Base-by-base conservation (phyloP, 1,140 invertebrate genomes). In the Drosophila orena region DNA sequence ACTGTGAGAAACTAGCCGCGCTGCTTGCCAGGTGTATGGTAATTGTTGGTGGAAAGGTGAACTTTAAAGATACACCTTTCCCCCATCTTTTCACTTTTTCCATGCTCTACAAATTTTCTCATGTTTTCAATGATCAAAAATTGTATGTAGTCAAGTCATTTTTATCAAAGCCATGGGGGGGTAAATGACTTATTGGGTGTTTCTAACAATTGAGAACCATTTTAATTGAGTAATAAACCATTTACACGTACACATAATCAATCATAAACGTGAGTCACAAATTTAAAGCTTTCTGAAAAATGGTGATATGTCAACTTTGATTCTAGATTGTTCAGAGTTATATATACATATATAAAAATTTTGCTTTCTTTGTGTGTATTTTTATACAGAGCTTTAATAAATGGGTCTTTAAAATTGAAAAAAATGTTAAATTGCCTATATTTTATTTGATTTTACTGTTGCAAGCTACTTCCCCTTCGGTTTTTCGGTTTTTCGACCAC, bases 381-480 rank as follows among this genome's bases (percentile, higher is more conserved):
- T 24, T 24, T 24, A 24, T n/a, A n/a, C n/a, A 24, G 22, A 27
- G 5, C 7, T 27, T 27, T 27, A 27, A 6, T 27, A 7, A 5
- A 27, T 27, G 6, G 27, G 27, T 6, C 27, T 27, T 27, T 27
- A 27, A n/a, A n/a, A n/a, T n/a, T n/a, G n/a, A n/a, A n/a, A n/a
- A n/a, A n/a, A n/a, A n/a, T n/a, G n/a, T n/a, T n/a, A n/a, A n/a
- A n/a, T n/a, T n/a, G n/a, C n/a, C n/a, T n/a, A n/a, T n/a, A 14
- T 40, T 50, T 35, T 24, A 17, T 11, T n/a, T 34, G 14, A 35
- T 68, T 47, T 38, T 20, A 64, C 11, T 27, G 15, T 14, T n/a
- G 38, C 30, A 70, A 56, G 38, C 49, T 70, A 2, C 27, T 4
- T n/a, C 42, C 10, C 35, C 49, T 70, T 35, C 3, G 27, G 40